A percentile compares a stretch with the other conserved stretches of the same genome.
Conservation (phyloP, 23 tunicate species). For the Aplidium turbinatum region DNA sequence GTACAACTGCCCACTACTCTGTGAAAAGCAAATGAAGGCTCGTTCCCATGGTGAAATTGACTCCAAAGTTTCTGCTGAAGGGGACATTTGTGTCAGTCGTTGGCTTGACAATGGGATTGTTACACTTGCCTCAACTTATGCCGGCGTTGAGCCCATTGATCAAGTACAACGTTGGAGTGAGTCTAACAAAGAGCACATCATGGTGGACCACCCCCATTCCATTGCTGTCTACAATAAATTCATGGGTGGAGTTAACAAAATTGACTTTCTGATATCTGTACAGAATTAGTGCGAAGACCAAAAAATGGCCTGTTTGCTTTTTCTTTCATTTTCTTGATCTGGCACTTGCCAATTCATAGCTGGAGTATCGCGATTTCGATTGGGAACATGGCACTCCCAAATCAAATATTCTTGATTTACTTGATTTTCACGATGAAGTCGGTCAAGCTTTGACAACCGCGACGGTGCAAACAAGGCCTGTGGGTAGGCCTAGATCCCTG, state of each 20-base stretch:
- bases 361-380: conserved; percentile 2
- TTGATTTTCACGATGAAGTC: conserved; percentile 12
- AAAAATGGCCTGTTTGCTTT: conserved; percentile 1
- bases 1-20: background rate
- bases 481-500: background rate
- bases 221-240: background rate
- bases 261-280: conserved; percentile 1
- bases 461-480: too few species aligned
- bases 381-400: background rate
- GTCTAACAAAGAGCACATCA: conserved; percentile 5
- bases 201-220: conserved; percentile 3
- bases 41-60: background rate
- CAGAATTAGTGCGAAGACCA: conserved; percentile 11
- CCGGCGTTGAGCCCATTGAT: background rate
- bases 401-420: background rate
- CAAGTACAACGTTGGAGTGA: conserved; percentile 11
- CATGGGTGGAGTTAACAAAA: conserved; percentile 10
- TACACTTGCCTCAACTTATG: conserved; percentile 13
- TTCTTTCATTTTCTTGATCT: conserved; percentile 6
- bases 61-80: background rate
- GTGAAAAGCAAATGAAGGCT: conserved; percentile 7
- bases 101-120: conserved; percentile 8
- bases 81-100: background rate
- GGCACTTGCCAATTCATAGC: conserved; percentile 5
- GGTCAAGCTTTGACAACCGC: conserved; percentile 13